Percentiles rank a stretch among this genome's conserved stretches.
Conservation (phyloP, 2,888 invertebrate genomes). For the Amphimallon solstitiale region DNA sequence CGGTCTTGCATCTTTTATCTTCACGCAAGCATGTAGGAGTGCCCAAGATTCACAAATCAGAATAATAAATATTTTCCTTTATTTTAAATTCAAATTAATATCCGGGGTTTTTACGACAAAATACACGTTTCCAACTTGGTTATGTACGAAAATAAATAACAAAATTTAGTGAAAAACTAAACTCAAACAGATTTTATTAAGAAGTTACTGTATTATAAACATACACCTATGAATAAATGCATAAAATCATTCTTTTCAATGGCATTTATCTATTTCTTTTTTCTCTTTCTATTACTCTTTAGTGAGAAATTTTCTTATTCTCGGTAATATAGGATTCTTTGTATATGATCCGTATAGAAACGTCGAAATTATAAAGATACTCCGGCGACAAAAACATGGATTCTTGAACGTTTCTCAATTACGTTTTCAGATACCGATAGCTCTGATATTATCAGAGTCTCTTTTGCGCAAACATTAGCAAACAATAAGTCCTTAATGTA, state of each 20-base stretch:
- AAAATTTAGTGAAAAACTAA: background rate
- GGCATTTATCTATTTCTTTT: background rate
- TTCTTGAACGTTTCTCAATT: conserved; percentile 16
- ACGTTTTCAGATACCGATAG: conserved; percentile 20
- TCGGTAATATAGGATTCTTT: conserved; percentile 9
- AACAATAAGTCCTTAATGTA: conserved; percentile 41
- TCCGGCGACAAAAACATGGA: conserved; percentile 6
- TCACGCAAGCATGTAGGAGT: conserved; percentile 27
- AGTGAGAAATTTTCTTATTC: conserved; percentile 6
- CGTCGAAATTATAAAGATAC: background rate
- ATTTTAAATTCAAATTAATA: conserved; percentile 39
- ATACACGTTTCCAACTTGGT: conserved; percentile 3
- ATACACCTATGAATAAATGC: conserved; percentile 23
- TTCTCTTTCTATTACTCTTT: background rate
- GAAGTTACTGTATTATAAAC: conserved; percentile 20
- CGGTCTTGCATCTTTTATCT: conserved; percentile 13
- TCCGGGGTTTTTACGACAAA: conserved; percentile 10
- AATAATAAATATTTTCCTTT: conserved; percentile 37
- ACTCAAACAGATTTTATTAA: conserved; percentile 4
- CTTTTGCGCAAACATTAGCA: conserved; percentile 37
- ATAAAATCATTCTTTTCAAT: background rate
- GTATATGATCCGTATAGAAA: no score
- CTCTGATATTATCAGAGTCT: conserved; percentile 27
- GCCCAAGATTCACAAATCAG: conserved; percentile 38
- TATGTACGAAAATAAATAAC: background rate